Conservation (phyloP, 2,888 invertebrate genomes). For the Troides oblongomaculatus region DNA sequence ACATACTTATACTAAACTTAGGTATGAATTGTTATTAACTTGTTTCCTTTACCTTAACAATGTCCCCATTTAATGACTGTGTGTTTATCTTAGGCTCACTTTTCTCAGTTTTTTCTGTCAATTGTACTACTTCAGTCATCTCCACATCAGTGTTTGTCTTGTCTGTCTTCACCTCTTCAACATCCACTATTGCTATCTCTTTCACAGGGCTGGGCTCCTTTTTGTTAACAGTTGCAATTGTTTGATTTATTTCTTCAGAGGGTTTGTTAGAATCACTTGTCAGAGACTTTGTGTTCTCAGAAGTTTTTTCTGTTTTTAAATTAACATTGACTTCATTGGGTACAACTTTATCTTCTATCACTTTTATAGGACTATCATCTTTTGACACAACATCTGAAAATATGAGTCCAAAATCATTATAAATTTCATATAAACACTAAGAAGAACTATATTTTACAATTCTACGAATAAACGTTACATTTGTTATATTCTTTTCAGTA, state of each 20-base stretch:
- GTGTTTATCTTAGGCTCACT: slow-evolving; percentile 47
- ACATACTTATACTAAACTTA: not conserved
- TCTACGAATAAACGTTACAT: too few relatives aligned
- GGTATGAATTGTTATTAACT: not conserved
- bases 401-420: not conserved
- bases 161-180: slow-evolving; percentile 34
- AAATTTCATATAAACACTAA: too few relatives aligned
- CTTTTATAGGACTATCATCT: slow-evolving; percentile 35
- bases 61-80: slow-evolving; percentile 65
- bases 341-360: slow-evolving; percentile 33
- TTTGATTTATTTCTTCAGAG: slow-evolving; percentile 20
- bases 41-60: slow-evolving; percentile 51
- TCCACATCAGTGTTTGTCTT: slow-evolving; percentile 49
- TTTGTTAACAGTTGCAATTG: slow-evolving; percentile 31
- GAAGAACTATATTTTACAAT: too few relatives aligned
- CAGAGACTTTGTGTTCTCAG: slow-evolving; percentile 29
- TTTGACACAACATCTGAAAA: slow-evolving; percentile 50
- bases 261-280: slow-evolving; percentile 26
- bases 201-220: slow-evolving; percentile 44
- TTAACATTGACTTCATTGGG: slow-evolving; percentile 36
- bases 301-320: slow-evolving; percentile 32
- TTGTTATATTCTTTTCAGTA: too few relatives aligned
- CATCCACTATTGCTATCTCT: slow-evolving; percentile 42
- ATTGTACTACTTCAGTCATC: slow-evolving; percentile 51
- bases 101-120: slow-evolving; percentile 46